Conservation (phyloP, 2,797 vertebrate species). For the Lycodopsis pacificus region DNA sequence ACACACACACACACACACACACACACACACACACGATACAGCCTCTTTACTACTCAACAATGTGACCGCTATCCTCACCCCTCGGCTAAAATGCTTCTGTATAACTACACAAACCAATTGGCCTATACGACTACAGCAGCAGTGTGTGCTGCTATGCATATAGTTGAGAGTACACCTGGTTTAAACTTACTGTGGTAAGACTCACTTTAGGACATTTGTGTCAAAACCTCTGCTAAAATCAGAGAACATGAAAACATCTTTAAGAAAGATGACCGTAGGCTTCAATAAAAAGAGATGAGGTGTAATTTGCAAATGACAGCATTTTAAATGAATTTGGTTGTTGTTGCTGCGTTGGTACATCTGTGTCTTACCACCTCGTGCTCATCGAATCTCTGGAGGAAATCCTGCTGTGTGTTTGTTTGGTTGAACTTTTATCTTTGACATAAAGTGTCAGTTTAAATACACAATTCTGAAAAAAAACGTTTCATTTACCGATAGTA, state of each 20-base stretch:
- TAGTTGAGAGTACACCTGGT: neutral
- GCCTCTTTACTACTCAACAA: slow-evolving; percentile 31
- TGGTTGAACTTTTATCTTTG: neutral
- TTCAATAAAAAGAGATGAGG: neutral
- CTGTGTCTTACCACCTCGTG: neutral
- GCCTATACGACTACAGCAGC: neutral
- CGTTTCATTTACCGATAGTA: neutral
- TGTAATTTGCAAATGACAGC: neutral
- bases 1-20: slow-evolving; percentile 31
- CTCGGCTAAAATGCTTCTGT: neutral
- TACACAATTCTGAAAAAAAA: too few relatives aligned
- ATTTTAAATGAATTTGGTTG: neutral
- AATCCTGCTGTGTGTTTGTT: neutral
- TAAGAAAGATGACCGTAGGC: neutral
- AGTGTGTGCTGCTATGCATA: neutral
- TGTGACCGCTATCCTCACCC: slow-evolving; percentile 13
- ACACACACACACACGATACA: slow-evolving; percentile 27
- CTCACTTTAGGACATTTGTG: neutral
- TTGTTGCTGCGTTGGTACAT: neutral
- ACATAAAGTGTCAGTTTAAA: neutral
- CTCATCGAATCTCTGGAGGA: neutral
- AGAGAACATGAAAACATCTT: neutral
- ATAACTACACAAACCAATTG: neutral
- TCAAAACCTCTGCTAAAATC: neutral
- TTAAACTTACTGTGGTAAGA: neutral